These are phyloP conservation scores for Isaurus tuberculatus DNA, from an alignment of 92 coral and sea anemone species.

Conservation along the genomic window DNA sequence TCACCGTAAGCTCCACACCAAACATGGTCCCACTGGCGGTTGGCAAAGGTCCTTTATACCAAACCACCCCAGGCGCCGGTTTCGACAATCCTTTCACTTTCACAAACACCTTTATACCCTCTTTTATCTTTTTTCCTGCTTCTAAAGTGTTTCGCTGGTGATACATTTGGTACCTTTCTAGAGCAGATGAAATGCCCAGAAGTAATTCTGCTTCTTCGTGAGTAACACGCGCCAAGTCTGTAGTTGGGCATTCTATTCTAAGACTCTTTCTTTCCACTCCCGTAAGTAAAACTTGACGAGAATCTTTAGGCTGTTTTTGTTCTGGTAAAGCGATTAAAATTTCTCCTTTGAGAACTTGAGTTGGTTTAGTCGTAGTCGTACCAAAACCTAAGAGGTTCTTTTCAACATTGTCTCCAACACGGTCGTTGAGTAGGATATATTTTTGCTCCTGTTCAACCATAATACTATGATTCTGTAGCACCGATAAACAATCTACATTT, in stretches of 20 bases:
- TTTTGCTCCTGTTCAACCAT: conserved; percentile 53
- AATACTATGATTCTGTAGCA: background rate
- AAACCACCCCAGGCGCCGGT: conserved; percentile 62
- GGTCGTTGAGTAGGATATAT: conserved; percentile 53
- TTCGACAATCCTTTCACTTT: conserved; percentile 45
- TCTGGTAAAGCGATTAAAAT: conserved; percentile 67
- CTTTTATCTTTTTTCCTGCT: conserved; percentile 47
- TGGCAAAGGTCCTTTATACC: conserved; percentile 76
- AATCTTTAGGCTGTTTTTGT: conserved; percentile 67
- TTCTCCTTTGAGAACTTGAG: conserved; percentile 64
- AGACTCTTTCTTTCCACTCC: conserved; percentile 45
- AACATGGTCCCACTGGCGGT: conserved; percentile 67
- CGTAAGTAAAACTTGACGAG: conserved; percentile 53
- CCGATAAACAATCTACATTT: conserved; percentile 10
- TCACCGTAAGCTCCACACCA: conserved; percentile 79
- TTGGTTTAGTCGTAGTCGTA: conserved; percentile 31
- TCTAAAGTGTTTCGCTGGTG: conserved; percentile 65
- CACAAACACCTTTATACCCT: conserved; percentile 63
- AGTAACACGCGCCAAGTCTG: conserved; percentile 42
- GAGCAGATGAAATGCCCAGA: conserved; percentile 59
- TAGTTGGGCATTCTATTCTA: conserved; percentile 40
- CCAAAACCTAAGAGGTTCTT: conserved; percentile 35
- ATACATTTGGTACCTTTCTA: conserved; percentile 56
- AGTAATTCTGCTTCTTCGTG: conserved; percentile 65
- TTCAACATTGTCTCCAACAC: conserved; percentile 53